phyloP scores from a whole-genome alignment of 2,797 vertebrate species.

The Euphonia xanthogaster region DNA sequence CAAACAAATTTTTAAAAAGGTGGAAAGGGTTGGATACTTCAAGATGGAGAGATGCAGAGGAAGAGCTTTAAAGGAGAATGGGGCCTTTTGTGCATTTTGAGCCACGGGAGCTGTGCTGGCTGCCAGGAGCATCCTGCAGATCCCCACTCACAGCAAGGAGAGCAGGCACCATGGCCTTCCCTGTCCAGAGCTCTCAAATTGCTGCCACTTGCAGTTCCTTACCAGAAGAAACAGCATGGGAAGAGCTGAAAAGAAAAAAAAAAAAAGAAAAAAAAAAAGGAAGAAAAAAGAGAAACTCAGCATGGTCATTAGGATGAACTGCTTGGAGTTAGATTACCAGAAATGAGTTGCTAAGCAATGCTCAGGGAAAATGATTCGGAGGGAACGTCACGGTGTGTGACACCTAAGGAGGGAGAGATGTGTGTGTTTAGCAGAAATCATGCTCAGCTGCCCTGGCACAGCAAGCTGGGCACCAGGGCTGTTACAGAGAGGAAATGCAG shows the following conservation, averaged over 20 bases:
- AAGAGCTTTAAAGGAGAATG: not conserved
- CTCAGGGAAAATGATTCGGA: not conserved
- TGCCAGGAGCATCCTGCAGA: not conserved
- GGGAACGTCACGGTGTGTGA: not conserved
- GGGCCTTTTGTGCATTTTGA: not conserved
- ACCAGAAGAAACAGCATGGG: not conserved
- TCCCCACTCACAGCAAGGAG: not conserved
- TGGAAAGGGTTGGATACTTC: not conserved
- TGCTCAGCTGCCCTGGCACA: not conserved
- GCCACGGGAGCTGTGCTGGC: not conserved
- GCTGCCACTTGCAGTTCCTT: not conserved
- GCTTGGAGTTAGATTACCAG: not conserved
- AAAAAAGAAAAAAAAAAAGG: accelerated
- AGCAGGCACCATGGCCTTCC: not conserved
- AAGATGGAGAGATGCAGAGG: not conserved
- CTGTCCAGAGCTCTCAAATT: not conserved
- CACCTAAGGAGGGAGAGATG: not conserved
- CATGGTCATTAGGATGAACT: not conserved
- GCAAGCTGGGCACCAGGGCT: not conserved
- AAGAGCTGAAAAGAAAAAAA: not conserved
- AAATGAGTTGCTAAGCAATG: slow-evolving; percentile 26
- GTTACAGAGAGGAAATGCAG: not conserved
- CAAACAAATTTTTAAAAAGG: not conserved
- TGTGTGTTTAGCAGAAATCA: not conserved
- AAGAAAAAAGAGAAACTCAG: not conserved